A percentile compares a stretch with the other conserved stretches of the same genome.
Evolutionary conservation across 2,797 vertebrate species (phyloP).

Genomic region (Yasuhikotakia modesta): DNA sequence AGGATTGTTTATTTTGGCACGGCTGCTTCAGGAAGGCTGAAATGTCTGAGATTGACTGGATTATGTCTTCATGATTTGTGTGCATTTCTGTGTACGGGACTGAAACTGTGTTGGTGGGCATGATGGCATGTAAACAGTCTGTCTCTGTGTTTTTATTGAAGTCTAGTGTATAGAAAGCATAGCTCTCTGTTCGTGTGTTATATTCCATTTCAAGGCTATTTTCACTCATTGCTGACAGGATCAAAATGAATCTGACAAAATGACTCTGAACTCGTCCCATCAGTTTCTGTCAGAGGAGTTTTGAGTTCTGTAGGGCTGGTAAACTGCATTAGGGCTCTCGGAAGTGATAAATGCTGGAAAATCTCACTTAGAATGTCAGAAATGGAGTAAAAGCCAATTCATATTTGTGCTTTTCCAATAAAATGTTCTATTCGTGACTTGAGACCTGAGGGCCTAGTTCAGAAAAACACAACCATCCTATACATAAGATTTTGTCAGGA

Average conservation of each 20-base stretch:
- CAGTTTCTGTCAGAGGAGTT: slow-evolving; percentile 10
- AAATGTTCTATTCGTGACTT: slow-evolving; percentile 2
- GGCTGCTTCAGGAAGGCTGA: neutral
- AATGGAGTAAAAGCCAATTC: neutral
- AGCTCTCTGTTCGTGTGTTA: neutral
- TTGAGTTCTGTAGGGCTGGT: slow-evolving; percentile 12
- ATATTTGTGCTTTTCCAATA: slow-evolving; percentile 6
- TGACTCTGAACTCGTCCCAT: slow-evolving; percentile 32
- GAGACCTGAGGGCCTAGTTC: neutral
- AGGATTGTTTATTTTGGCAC: slow-evolving; percentile 23
- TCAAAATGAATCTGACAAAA: slow-evolving; percentile 44
- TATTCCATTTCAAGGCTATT: slow-evolving; percentile 24
- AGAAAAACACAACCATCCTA: neutral
- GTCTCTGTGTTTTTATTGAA: slow-evolving; percentile 56
- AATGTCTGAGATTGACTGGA: slow-evolving; percentile 40
- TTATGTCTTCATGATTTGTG: slow-evolving; percentile 33
- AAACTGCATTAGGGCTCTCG: slow-evolving; percentile 13
- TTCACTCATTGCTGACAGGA: slow-evolving; percentile 22
- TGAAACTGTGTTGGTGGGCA: slow-evolving; percentile 35
- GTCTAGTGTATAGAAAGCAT: slow-evolving; percentile 1
- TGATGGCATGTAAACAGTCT: slow-evolving; percentile 48
- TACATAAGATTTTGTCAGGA: neutral
- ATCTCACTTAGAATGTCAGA: slow-evolving; percentile 4
- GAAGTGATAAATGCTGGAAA: slow-evolving; percentile 12
- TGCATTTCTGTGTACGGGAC: neutral